Percentiles rank a stretch among this genome's conserved stretches.
These are phyloP conservation scores for Drosophila repleta DNA, from an alignment of 1,140 invertebrate species.

Conservation along the genomic window DNA sequence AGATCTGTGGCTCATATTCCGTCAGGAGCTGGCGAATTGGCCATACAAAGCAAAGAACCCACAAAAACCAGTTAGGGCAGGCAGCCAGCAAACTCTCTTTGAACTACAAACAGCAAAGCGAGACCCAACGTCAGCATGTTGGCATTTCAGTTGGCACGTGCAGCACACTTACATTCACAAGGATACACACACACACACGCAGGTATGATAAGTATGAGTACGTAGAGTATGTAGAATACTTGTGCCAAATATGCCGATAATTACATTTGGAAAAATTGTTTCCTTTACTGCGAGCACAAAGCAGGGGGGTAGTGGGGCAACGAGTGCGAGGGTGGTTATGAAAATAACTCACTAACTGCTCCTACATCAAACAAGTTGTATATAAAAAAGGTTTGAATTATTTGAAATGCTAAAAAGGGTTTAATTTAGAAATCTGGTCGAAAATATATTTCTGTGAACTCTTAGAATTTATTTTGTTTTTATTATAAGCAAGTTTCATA, in stretches of 20 bases:
- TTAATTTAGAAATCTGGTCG: too few species aligned
- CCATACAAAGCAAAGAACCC: constrained; percentile 12
- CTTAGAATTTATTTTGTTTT: too few species aligned
- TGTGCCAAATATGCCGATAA: constrained; percentile 71
- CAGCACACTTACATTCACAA: constrained; percentile 39
- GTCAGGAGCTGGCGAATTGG: background rate
- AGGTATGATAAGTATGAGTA: background rate
- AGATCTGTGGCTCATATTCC: constrained; percentile 35
- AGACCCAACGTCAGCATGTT: constrained; percentile 44
- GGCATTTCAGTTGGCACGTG: constrained; percentile 58
- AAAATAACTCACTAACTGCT: background rate
- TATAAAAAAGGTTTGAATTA: background rate
- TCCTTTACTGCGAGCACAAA: constrained; percentile 10
- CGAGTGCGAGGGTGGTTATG: constrained; percentile 17
- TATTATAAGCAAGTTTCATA: too few species aligned
- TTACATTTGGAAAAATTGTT: constrained; percentile 69
- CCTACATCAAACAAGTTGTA: background rate
- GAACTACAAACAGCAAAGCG: constrained; percentile 6
- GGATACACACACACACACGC: constrained; percentile 1
- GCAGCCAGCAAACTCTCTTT: constrained; percentile 9
- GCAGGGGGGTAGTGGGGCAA: background rate
- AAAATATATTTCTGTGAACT: too few species aligned
- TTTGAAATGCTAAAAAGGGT: too few species aligned
- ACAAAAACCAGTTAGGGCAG: constrained; percentile 7
- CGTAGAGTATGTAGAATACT: constrained; percentile 27